Percentiles rank a stretch among this genome's conserved stretches.
These are phyloP conservation scores for Eidolon dupreanum DNA, from an alignment of 2,797 vertebrate genomes.

Conservation along the genomic window DNA sequence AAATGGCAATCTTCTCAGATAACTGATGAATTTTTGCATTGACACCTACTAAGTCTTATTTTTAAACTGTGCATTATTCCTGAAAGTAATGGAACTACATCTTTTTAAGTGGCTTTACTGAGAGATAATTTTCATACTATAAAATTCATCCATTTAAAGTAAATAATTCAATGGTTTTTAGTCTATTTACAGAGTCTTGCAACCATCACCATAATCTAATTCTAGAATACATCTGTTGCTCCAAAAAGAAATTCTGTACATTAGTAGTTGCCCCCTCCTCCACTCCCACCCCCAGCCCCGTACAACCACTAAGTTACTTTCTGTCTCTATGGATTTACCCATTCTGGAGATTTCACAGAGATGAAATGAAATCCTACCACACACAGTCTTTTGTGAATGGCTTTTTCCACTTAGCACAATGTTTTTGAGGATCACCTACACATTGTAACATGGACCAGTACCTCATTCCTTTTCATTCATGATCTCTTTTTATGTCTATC, in stretches of 20 bases:
- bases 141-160: background rate
- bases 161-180: background rate
- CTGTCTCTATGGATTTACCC: background rate
- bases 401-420: background rate
- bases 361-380: background rate
- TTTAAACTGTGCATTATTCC: background rate
- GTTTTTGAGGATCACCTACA: background rate
- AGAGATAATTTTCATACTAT: background rate
- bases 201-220: background rate
- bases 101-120: background rate
- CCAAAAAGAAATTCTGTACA: background rate
- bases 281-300: background rate
- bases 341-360: background rate
- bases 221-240: background rate
- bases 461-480: background rate
- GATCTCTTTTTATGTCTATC: background rate
- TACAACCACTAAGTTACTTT: background rate
- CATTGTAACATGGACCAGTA: rapidly evolving
- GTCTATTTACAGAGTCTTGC: background rate
- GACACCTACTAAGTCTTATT: background rate
- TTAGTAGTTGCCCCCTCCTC: background rate
- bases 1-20: background rate
- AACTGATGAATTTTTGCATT: background rate
- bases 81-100: background rate
- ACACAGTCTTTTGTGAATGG: background rate